Evolutionary conservation across 1,140 invertebrate genomes (phyloP).

Genomic region (Chironomus striatipennis): DNA sequence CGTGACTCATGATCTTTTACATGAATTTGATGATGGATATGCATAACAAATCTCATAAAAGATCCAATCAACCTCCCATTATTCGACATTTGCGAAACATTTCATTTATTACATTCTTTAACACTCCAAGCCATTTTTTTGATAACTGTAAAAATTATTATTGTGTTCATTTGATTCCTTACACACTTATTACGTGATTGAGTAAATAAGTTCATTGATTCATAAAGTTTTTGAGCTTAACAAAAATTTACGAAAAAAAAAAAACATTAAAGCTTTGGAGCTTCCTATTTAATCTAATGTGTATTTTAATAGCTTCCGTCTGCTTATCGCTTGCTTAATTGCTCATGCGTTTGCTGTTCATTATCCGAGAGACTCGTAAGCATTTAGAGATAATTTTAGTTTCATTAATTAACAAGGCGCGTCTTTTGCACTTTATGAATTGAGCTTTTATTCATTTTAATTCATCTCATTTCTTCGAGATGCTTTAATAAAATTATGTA

Average conservation of each 20-base stretch:
- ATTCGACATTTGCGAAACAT: too few species aligned
- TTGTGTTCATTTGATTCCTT: not conserved
- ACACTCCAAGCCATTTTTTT: too few species aligned
- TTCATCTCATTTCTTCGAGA: not conserved
- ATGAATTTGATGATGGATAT: too few species aligned
- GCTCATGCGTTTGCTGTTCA: slow-evolving; percentile 5
- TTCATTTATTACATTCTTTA: too few species aligned
- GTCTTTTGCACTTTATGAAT: not conserved
- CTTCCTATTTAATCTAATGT: too few species aligned
- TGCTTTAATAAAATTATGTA: too few species aligned
- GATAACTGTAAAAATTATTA: too few species aligned
- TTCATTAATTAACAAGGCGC: not conserved
- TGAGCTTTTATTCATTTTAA: not conserved
- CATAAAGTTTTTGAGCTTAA: not conserved
- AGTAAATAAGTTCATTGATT: not conserved
- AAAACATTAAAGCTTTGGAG: too few species aligned
- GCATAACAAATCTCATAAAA: too few species aligned
- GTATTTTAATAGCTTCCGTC: not conserved
- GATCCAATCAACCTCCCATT: too few species aligned
- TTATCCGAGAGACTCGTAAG: not conserved
- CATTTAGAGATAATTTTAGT: not conserved
- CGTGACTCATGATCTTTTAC: too few species aligned
- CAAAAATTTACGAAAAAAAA: too few species aligned
- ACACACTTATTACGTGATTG: not conserved
- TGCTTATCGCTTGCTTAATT: slow-evolving; percentile 1